A percentile compares a stretch with the other conserved stretches of the same genome.
Conservation (phyloP, 2,113 vertebrate species). For the Oryctolagus cuniculus region mOryCun1.1 NC_091453.1:25410001-25410500, state of each 20-base stretch:
- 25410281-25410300: too few species aligned
- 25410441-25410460: background rate
- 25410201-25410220: too few species aligned
- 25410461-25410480: background rate
- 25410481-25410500: background rate
- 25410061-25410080: background rate
- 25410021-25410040: conserved; percentile 41
- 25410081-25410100: background rate
- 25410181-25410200: conserved; percentile 26
- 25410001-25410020: background rate
- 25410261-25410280: too few species aligned
- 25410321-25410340: background rate
- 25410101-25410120: background rate
- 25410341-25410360: background rate
- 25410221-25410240: too few species aligned
- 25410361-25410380: background rate
- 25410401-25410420: background rate
- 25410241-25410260: too few species aligned
- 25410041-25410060: background rate
- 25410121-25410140: background rate
- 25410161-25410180: background rate
- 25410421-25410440: background rate
- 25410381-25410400: background rate
- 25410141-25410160: background rate
- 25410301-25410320: too few species aligned